Percentiles rank a stretch among this genome's conserved stretches.
These are phyloP conservation scores for Hedychridium roseum DNA, from an alignment of 2,888 invertebrate genomes.

Conservation along the genomic window DNA sequence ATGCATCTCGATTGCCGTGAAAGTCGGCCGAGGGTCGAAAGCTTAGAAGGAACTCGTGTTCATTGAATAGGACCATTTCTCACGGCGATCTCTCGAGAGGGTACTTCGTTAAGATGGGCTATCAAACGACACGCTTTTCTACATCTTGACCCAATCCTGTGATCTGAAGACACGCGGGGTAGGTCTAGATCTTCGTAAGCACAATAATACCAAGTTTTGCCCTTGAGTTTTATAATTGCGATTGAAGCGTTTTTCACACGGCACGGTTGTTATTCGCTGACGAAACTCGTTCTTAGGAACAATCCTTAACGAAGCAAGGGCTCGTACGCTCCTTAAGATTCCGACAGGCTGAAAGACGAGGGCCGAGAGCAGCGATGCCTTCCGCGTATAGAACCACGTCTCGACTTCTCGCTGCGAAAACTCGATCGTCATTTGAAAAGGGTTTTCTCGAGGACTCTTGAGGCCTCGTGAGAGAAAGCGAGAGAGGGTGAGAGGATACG, in stretches of 20 bases:
- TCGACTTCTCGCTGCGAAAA: conserved; percentile 30
- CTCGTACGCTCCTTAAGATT: conserved; percentile 2
- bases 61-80: conserved; percentile 34
- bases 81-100: conserved; percentile 16
- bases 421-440: conserved; percentile 41
- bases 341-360: not conserved
- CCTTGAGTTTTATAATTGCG: no score
- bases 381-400: conserved; percentile 22
- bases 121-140: conserved; percentile 29
- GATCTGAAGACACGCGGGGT: no score
- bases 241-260: no score
- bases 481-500: no score
- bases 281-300: conserved; percentile 11
- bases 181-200: no score
- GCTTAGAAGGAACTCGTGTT: conserved; percentile 12
- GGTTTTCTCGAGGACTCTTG: conserved; percentile 39
- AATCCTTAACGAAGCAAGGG: conserved; percentile 23
- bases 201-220: no score
- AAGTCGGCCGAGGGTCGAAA: conserved; percentile 7
- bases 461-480: conserved; percentile 24
- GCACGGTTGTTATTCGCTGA: no score
- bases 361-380: conserved; percentile 7
- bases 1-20: no score
- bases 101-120: conserved; percentile 36
- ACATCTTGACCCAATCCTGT: no score